Evolutionary conservation across 2,888 invertebrate species (phyloP), one percentile per base, ranked within the genome.

Genomic region (Gerosis bhagava): DNA sequence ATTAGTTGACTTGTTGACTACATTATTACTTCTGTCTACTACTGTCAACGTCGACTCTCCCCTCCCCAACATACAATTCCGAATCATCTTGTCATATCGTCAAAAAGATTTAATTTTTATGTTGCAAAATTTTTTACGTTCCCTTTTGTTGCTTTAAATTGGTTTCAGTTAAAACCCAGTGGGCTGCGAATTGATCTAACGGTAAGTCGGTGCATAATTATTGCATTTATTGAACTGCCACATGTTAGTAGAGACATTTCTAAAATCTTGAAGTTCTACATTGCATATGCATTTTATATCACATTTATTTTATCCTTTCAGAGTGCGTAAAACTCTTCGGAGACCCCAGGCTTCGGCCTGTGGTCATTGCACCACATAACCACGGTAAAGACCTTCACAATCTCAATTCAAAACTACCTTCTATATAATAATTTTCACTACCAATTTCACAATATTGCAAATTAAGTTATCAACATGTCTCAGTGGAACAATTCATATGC

Each of bases 291-390:
- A n/a, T n/a, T n/a, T 39, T 51, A 53, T 65, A 61, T 51, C 49
- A 55, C 64, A 63, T 56, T 58, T 52, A 41, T 22, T 31, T 45
- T 59, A 63, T 50, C 42, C 21, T 63, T 65, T 41, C 63, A 65
- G 65, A 57, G 45, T 37, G 49, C 32, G 11, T 40, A 45, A 34
- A 49, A 51, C 47, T 25, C 24, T 42, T 22, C 32, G 19, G 48
- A 54, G 77, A 67, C 81, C 82, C 66, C 74, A 70, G 87, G 86
- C 83, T 77, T 82, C 81, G 84, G 87, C 86, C 86, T 83, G 77
- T 65, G 77, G 86, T 73, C 75, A 60, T 53, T 53, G 53, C 50
- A 55, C 54, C 56, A 49, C 52, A 49, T 35, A 45, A 49, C 49
- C 26, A 39, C 35, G 26, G 16, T 50, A 58, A 59, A 63, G 51